Conservation (phyloP, 2,113 vertebrate species). For the Sclerurus mexicanus region DNA sequence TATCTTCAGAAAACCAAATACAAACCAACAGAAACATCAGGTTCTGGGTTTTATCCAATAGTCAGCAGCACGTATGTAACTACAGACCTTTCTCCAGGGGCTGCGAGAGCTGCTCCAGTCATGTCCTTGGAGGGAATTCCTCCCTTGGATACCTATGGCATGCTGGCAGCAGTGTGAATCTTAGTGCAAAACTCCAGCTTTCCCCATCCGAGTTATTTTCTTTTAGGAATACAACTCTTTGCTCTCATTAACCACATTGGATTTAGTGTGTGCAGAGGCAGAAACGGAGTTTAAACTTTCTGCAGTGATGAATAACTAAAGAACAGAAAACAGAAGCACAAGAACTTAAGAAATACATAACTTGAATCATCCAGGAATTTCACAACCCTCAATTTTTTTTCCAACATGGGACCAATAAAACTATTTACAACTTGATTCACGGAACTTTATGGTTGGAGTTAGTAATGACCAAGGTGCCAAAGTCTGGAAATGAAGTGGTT, state of each 20-base stretch:
- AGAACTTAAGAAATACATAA: neutral
- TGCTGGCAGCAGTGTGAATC: neutral
- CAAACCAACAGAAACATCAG: neutral
- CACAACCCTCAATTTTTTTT: neutral
- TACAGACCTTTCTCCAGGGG: neutral
- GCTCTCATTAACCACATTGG: neutral
- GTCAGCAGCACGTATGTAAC: neutral
- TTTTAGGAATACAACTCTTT: neutral
- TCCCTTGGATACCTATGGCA: neutral
- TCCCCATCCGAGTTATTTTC: neutral
- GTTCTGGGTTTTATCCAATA: neutral
- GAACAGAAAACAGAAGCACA: neutral
- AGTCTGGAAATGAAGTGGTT: conserved; percentile 54
- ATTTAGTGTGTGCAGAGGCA: neutral
- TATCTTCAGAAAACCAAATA: neutral
- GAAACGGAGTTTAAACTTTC: neutral
- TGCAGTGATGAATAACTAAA: neutral
- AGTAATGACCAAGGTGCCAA: conserved; percentile 34
- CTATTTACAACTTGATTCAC: conserved; percentile 55
- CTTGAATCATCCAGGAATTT: neutral
- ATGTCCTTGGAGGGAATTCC: neutral
- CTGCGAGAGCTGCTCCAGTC: neutral
- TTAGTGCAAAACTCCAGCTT: neutral
- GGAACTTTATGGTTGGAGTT: conserved; percentile 37
- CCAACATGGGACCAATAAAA: conserved; percentile 10